Evolutionary conservation across 2,888 invertebrate species (phyloP), one percentile per base, ranked within the genome.

Genomic region (Tineola bisselliella): DNA sequence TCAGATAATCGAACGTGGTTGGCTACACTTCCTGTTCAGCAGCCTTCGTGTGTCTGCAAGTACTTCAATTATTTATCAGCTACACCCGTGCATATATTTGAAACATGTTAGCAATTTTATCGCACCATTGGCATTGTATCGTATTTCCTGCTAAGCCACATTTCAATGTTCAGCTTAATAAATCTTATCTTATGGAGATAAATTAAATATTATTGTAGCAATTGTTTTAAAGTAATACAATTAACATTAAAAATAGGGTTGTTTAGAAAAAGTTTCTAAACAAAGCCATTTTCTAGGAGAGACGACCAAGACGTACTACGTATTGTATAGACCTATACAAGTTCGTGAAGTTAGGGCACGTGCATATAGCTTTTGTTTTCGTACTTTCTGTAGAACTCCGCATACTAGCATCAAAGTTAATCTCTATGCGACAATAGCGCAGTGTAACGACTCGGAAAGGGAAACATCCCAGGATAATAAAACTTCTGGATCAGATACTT

Each of bases 11-110:
- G 25, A 54, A 25, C 6, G 61, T 62, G 59, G 60, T 58, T 43
- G 61, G 33, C 43, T 38, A 48, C 66, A 67, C 67, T 71, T 70
- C 69, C 68, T 71, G 64, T 60, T 66, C 62, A 62, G 61, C 63
- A 66, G 66, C 74, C 72, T 74, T 72, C 69, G 63, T 68, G 67
- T 70, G 67, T 65, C 66, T 67, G 63, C 12, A 54, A 25, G 30
- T 33, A 58, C 33, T 31, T 58, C 3, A 58, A 58, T 58, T 58
- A 58, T 58, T 31, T 58, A 58, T 33, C 33, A 30, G 58, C 13
- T 15, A 58, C 58, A 58, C 58, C 33, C 33, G 15, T 33, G 15
- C n/a, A 33, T 33, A 25, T 8, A 33, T 33, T 58, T 58, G 58
- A 58, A 58, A 33, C 58, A 58, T 17, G 58, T 58, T 58, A 58